Conservation (phyloP, 2,888 invertebrate genomes). For the Aleiodes leptofemur region DNA sequence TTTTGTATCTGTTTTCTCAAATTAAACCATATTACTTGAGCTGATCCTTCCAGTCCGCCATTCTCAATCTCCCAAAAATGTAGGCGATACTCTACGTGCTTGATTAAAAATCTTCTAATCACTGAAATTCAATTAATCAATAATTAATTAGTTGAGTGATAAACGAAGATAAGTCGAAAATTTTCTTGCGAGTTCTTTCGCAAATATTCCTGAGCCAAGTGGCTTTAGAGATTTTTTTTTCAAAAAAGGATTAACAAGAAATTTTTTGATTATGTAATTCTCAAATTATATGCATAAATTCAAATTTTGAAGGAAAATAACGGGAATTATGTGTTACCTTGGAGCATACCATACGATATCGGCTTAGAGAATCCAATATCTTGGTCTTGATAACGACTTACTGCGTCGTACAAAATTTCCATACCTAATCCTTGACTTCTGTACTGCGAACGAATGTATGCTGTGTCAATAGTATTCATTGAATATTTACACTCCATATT, state of each 20-base stretch:
- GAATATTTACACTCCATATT: slow-evolving; percentile 63
- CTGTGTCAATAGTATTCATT: slow-evolving; percentile 72
- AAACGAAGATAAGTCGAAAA: background rate
- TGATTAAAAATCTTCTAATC: slow-evolving; percentile 66
- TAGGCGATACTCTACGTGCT: slow-evolving; percentile 64
- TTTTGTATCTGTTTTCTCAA: slow-evolving; percentile 48
- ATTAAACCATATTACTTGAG: slow-evolving; percentile 67
- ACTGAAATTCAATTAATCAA: slow-evolving; percentile 60
- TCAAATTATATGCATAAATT: background rate
- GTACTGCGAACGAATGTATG: slow-evolving; percentile 68
- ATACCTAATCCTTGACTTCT: slow-evolving; percentile 69
- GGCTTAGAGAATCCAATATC: slow-evolving; percentile 73
- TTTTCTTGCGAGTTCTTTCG: background rate
- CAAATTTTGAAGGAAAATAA: too few species aligned
- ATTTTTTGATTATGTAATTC: too few species aligned
- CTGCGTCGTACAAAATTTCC: slow-evolving; percentile 67
- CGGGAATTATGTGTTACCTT: slow-evolving; percentile 61
- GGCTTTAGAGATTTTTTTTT: too few species aligned
- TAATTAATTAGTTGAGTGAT: background rate
- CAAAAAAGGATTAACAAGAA: too few species aligned
- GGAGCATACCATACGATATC: slow-evolving; percentile 70
- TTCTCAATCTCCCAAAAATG: slow-evolving; percentile 72
- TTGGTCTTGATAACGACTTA: slow-evolving; percentile 61
- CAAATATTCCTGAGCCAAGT: background rate
- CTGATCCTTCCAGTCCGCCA: slow-evolving; percentile 68